Percentiles rank a stretch among this genome's conserved stretches.
These are phyloP conservation scores for Drosophila formosana DNA, from an alignment of 2,888 invertebrate species.

Conservation along the genomic window DNA sequence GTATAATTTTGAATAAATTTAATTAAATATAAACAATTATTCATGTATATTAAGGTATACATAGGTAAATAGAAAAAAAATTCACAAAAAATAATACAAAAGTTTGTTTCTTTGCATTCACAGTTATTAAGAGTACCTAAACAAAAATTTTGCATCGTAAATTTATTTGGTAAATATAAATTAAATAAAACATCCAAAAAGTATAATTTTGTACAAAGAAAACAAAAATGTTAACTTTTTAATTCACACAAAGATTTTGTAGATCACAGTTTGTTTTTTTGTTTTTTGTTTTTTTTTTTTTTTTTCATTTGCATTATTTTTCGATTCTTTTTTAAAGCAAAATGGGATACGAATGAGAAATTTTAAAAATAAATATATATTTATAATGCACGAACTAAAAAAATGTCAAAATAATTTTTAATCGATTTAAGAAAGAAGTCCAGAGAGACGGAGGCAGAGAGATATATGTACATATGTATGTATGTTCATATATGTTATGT, in stretches of 20 bases:
- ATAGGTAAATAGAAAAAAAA: constrained; percentile 29
- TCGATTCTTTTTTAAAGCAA: constrained; percentile 48
- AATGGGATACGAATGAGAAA: constrained; percentile 21
- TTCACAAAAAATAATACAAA: constrained; percentile 80
- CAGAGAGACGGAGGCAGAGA: constrained; percentile 9
- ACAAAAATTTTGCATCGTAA: constrained; percentile 77
- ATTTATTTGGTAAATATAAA: constrained; percentile 53
- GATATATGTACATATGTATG: constrained; percentile 14
- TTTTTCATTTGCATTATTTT: constrained; percentile 77
- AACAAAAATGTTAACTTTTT: constrained; percentile 64
- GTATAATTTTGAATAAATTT: constrained; percentile 69
- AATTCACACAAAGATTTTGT: constrained; percentile 59
- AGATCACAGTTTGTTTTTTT: constrained; percentile 85
- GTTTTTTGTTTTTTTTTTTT: constrained; percentile 45
- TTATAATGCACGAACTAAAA: constrained; percentile 19
- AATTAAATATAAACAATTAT: constrained; percentile 57
- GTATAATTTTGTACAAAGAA: constrained; percentile 74
- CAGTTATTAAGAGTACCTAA: constrained; percentile 67
- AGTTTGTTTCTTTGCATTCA: constrained; percentile 68
- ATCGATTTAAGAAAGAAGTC: constrained; percentile 23
- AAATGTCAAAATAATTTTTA: constrained; percentile 31
- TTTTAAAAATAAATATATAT: constrained; percentile 10
- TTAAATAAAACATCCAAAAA: constrained; percentile 67
- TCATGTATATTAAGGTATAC: constrained; percentile 30
- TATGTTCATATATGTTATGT: constrained; percentile 24